Conservation (phyloP, 2,797 vertebrate species). For the Lepidocolaptes lacrymiger region DNA sequence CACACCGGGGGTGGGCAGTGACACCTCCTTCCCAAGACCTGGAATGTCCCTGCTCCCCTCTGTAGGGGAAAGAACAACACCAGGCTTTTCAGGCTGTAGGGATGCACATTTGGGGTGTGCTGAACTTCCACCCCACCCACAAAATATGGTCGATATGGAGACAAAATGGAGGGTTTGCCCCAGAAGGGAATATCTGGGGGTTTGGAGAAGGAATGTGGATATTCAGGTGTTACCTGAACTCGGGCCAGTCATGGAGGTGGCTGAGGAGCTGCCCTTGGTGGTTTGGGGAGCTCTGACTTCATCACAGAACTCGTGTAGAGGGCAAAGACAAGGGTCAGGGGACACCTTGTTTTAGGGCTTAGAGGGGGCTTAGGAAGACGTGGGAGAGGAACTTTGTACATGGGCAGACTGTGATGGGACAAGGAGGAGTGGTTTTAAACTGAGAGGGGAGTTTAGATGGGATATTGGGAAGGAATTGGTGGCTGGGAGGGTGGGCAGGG, state of each 20-base stretch:
- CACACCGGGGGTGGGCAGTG: too few species aligned
- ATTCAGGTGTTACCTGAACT: neutral
- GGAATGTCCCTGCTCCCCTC: neutral
- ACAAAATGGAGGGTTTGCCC: neutral
- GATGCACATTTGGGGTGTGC: neutral
- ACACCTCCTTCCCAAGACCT: neutral
- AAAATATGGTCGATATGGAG: neutral
- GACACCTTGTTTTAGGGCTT: neutral
- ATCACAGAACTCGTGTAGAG: accelerated
- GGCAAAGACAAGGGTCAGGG: neutral
- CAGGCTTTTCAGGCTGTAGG: neutral
- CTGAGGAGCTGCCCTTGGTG: neutral
- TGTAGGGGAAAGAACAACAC: neutral
- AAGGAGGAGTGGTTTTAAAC: neutral
- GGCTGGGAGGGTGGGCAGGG: accelerated
- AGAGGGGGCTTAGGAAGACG: neutral
- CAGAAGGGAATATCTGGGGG: neutral
- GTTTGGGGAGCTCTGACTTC: neutral
- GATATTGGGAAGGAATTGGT: neutral
- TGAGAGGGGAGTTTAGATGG: neutral
- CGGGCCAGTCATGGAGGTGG: neutral
- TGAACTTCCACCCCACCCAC: neutral
- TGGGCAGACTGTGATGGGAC: neutral
- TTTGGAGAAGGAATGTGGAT: neutral
- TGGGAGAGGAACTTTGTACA: neutral